Base-by-base conservation (phyloP, 2,888 invertebrate species). In the Panopea generosa region DNA sequence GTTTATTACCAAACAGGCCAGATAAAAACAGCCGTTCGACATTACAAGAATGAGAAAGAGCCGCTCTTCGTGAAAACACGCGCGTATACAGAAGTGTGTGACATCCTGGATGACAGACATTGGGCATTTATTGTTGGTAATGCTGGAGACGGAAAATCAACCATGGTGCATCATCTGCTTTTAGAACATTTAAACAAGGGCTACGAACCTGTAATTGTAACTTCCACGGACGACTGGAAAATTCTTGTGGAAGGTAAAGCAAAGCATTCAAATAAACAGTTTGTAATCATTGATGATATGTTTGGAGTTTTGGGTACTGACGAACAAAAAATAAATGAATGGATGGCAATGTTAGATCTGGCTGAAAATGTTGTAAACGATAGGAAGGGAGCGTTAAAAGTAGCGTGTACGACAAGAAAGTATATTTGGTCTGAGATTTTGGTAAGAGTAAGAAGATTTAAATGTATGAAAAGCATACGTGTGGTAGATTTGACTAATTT, bases 221-320 rank as follows among this genome's bases (percentile, higher is more conserved):
- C 65, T 7, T 53, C 47, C 6, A 7, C 53, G 7, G 20, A 65
- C n/a, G 72, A 72, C 26, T 72, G 72, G 72, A 72, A 72, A 29
- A 22, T n/a, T 2, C 20, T 59, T 9, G 60, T 72, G 1, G 49
- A 18, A 2, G 53, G 43, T 18, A 57, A 66, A 16, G 20, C 9
- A 4, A 45, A 45, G 6, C 14, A 60, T 7, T 3, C 11, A 1
- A n/a, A 66, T 22, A 72, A 60, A 49, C 65, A 60, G 43, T 38
- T 72, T 33, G 57, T 60, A 3, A 47, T 72, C 11, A 55, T 66
- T 24, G 72, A 72, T 53, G 65, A 72, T 49, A 72, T 72, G 49
- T 66, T 72, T 60, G 72, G 72, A 24, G 45, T 29, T 18, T 45
- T 57, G 24, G 26, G 52, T 50, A 38, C 65, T 18, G 59, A 72